Evolutionary conservation across 2,797 vertebrate species (phyloP), one percentile per base, ranked within the genome.

Genomic region (Linurgus olivaceus): DNA sequence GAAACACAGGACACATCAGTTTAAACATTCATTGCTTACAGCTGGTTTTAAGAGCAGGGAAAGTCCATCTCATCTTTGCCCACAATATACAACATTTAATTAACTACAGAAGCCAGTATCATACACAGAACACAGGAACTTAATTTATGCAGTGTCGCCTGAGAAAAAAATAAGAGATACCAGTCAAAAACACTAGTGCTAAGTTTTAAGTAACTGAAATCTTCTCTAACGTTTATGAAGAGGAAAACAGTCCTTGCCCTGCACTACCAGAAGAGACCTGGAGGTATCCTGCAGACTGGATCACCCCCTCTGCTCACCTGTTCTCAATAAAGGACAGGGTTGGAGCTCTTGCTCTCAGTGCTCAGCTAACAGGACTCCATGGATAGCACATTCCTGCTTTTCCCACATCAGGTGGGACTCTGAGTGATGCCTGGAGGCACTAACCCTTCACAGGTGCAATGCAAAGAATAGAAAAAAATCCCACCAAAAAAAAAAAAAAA

Each of bases 261-360:
- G 29, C 52, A 44, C 5, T 24, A 2, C 17, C 40, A 52, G 17
- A 57, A 33, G 3, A 4, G 3, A 3, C 10, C 20, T 52, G 23
- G 33, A 45, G 10, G 7, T 12, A 15, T 9, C 20, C 10, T 0
- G 1, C 5, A n/a, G 21, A 17, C 21, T 28, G 1, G n/a, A 21
- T 10, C 33, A 54, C 19, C 12, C 17, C 8, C 29, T 70, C 33
- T 52, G 44, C 47, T 67, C 61, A 50, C 13, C 37, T 80, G 15
- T 3, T 75, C 62, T 52, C 45, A 21, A 0, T 5, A 21, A 72
- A 1, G 1, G 15, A 37, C 10, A 15, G 2, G 1, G 8, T 0
- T 38, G 17, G 55, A 15, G 3, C 4, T 31, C 3, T 20, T 55
- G 3, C 10, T 55, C 29, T 48, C 50, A 4, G 7, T 20, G 10